Evolutionary conservation across 2,797 vertebrate genomes (phyloP).

Genomic region (Channallabes apus): DNA sequence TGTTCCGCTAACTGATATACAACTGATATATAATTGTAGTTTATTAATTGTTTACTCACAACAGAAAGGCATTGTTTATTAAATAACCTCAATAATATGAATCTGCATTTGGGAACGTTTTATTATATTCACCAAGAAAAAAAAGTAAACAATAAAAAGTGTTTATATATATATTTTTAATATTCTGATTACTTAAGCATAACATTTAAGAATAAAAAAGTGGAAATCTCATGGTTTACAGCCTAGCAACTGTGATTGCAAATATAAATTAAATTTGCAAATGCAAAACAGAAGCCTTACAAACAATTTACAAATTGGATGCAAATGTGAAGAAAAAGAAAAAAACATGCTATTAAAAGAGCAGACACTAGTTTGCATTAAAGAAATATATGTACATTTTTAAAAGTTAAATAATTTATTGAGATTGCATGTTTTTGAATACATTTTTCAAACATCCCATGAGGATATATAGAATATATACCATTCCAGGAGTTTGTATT

Average conservation of each 20-base stretch:
- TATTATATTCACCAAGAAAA: not conserved
- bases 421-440: not conserved
- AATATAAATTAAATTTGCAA: not conserved
- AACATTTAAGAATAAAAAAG: not conserved
- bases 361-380: not conserved
- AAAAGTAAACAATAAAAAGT: not conserved
- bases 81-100: no score
- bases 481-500: not conserved
- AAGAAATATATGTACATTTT: slow-evolving; percentile 8
- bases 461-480: not conserved
- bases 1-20: not conserved
- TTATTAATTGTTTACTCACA: no score
- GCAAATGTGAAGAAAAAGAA: slow-evolving; percentile 1
- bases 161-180: not conserved
- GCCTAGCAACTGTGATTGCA: not conserved
- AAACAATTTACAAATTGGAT: not conserved
- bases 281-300: slow-evolving; percentile 1
- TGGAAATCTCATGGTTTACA: not conserved
- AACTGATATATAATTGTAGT: not conserved
- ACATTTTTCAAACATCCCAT: not conserved
- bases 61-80: no score
- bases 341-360: not conserved
- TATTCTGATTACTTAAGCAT: not conserved
- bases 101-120: no score
- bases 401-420: not conserved